phyloP scores from a whole-genome alignment of 2,113 vertebrate species.

The Petrocephalus zakoni region DNA sequence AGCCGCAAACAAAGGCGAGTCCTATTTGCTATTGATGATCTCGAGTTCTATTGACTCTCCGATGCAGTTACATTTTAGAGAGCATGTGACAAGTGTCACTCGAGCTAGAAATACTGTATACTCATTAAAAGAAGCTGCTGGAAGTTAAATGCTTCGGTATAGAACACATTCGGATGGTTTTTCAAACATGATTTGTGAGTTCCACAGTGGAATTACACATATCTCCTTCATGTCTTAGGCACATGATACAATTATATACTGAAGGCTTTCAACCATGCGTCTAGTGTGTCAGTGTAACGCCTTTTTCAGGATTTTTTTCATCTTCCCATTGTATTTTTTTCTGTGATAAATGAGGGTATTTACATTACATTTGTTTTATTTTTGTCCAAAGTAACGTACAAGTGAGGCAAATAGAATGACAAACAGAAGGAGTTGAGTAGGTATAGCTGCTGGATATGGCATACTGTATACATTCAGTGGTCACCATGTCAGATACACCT shows the following conservation, averaged over 20 bases:
- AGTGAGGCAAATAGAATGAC: no score
- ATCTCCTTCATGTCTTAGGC: neutral
- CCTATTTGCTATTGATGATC: neutral
- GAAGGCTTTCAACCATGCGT: neutral
- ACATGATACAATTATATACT: neutral
- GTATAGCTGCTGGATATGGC: neutral
- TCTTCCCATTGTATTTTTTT: neutral
- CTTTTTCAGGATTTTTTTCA: neutral
- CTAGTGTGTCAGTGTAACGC: neutral
- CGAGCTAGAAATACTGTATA: neutral
- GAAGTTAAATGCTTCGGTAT: neutral
- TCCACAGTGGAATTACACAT: neutral
- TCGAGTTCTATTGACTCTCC: constrained; percentile 5
- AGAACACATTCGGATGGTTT: neutral
- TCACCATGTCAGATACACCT: neutral
- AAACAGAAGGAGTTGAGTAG: neutral
- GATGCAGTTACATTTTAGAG: neutral
- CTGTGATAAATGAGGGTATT: neutral
- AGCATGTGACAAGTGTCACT: neutral
- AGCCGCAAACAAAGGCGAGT: neutral
- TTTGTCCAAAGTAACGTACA: neutral
- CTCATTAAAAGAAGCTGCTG: neutral
- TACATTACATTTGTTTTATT: neutral
- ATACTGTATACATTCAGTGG: neutral
- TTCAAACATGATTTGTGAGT: neutral